These are phyloP conservation scores for Furcula furcula DNA, from an alignment of 2,888 invertebrate genomes.

Conservation along the genomic window DNA sequence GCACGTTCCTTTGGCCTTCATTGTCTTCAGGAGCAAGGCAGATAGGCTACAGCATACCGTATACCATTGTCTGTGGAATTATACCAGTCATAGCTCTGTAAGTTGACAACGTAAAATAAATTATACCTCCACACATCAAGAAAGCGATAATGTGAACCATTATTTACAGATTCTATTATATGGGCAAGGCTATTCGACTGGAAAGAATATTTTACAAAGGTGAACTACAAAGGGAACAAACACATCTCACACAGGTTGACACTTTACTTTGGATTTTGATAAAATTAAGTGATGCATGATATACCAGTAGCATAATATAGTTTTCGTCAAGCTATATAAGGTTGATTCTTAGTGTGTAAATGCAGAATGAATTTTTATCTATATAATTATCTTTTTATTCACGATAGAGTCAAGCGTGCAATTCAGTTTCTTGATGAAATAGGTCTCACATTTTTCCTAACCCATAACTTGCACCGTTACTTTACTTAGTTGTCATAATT, in stretches of 20 bases:
- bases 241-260: constrained; percentile 66
- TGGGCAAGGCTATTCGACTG: constrained; percentile 68
- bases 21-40: constrained; percentile 56
- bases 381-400: too few species aligned
- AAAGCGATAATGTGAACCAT: not conserved
- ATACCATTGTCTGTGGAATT: constrained; percentile 64
- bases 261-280: too few species aligned
- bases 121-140: not conserved
- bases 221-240: constrained; percentile 67
- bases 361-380: too few species aligned
- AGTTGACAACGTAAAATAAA: constrained; percentile 28
- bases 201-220: constrained; percentile 71
- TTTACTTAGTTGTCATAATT: too few species aligned
- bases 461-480: too few species aligned
- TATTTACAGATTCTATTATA: constrained; percentile 65
- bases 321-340: too few species aligned
- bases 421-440: too few species aligned
- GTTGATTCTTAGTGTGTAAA: not conserved
- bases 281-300: too few species aligned
- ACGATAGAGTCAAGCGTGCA: too few species aligned
- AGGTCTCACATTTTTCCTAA: too few species aligned
- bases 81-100: constrained; percentile 71
- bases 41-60: constrained; percentile 67
- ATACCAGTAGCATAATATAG: too few species aligned
- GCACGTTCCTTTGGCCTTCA: constrained; percentile 74